A percentile compares a stretch with the other conserved stretches of the same genome.
These are phyloP conservation scores for Crypturellus tataupa DNA, from an alignment of 2,797 vertebrate genomes.

Conservation along the genomic window DNA sequence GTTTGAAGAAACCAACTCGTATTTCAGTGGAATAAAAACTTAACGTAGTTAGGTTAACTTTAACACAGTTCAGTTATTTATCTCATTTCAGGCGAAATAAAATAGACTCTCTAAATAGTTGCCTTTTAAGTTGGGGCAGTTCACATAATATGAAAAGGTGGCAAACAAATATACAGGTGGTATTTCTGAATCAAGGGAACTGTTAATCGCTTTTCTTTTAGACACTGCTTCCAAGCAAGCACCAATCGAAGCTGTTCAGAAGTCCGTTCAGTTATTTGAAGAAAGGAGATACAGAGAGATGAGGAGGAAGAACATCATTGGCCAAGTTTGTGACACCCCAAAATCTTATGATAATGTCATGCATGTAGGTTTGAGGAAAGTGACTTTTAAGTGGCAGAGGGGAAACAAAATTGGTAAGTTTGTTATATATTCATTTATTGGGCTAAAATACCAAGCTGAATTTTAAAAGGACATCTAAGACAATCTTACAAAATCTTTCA, in stretches of 20 bases:
- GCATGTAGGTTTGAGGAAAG: constrained; percentile 97
- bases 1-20: not conserved
- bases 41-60: not conserved
- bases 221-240: constrained; percentile 90
- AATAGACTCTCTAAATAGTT: not conserved
- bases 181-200: not conserved
- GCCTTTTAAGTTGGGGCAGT: not conserved
- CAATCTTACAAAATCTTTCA: not conserved
- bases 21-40: not conserved
- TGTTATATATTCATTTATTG: not conserved
- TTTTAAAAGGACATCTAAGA: not conserved
- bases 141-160: not conserved
- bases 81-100: not conserved
- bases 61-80: not conserved
- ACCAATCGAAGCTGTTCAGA: constrained; percentile 92
- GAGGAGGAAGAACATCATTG: constrained; percentile 96
- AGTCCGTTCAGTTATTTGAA: constrained; percentile 92
- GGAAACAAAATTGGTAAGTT: constrained; percentile 97
- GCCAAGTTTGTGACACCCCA: constrained; percentile 97
- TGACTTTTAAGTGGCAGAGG: constrained; percentile 99
- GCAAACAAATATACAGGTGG: not conserved
- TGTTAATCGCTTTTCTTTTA: constrained; percentile 65
- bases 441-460: not conserved
- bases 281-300: constrained; percentile 92
- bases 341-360: constrained; percentile 97